phyloP scores from a whole-genome alignment of 2,888 invertebrate species.

The Tiliacea aurago region DNA sequence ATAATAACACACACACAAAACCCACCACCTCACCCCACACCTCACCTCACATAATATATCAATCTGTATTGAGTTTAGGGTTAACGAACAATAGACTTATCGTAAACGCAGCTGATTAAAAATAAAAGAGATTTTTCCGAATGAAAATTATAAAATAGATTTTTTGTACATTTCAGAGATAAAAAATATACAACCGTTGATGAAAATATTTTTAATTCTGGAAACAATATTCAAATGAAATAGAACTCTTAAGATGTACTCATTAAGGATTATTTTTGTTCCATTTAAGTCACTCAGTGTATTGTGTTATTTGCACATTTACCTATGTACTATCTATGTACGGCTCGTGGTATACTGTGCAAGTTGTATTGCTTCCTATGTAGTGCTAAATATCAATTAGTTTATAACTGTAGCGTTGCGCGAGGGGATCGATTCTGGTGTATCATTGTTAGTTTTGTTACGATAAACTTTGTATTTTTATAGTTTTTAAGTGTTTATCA shows the following conservation, averaged over 20 bases:
- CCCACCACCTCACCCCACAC: too few species aligned
- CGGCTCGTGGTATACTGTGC: conserved; percentile 63
- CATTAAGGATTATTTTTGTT: conserved; percentile 42
- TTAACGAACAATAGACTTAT: conserved; percentile 58
- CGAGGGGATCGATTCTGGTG: conserved; percentile 27
- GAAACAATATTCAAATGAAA: conserved; percentile 45
- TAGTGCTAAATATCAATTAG: conserved; percentile 75
- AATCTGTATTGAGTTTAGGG: conserved; percentile 41
- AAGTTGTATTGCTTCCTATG: conserved; percentile 79
- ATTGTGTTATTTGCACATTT: conserved; percentile 39
- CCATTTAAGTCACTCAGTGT: conserved; percentile 41
- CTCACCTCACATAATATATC: conserved; percentile 10
- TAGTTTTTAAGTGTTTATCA: conserved; percentile 57
- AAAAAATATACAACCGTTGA: conserved; percentile 35
- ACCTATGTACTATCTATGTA: conserved; percentile 38
- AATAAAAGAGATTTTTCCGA: conserved; percentile 50
- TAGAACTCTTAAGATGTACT: conserved; percentile 47
- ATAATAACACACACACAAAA: too few species aligned
- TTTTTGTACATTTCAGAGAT: conserved; percentile 40
- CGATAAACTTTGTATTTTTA: conserved; percentile 56
- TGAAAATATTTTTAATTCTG: conserved; percentile 40
- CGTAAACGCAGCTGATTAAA: conserved; percentile 60
- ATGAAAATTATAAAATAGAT: conserved; percentile 29
- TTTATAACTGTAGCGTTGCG: conserved; percentile 56
- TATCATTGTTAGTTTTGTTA: conserved; percentile 40